These are phyloP conservation scores for Danio choprae DNA, from an alignment of 2,797 vertebrate genomes.

Conservation along the genomic window DNA sequence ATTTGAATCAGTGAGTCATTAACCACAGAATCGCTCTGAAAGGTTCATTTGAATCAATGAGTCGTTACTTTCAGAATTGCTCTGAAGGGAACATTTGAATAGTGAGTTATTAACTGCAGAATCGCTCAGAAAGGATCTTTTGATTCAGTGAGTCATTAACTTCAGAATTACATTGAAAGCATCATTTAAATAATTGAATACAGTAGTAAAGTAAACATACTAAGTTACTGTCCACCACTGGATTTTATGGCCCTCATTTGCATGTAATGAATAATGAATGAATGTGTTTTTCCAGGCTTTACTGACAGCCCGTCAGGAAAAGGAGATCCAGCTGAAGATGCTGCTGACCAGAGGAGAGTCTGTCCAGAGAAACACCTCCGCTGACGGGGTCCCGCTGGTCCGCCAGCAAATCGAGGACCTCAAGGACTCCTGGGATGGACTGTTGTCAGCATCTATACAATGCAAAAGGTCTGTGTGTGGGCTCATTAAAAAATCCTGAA, in stretches of 20 bases:
- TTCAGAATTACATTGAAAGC: too few species aligned
- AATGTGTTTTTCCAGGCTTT: conserved; percentile 77
- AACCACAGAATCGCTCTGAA: too few species aligned
- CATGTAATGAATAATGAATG: not conserved
- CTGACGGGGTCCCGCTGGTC: conserved; percentile 86
- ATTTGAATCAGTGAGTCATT: too few species aligned
- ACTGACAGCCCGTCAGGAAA: conserved; percentile 90
- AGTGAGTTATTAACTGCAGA: too few species aligned
- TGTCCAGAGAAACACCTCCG: conserved; percentile 92
- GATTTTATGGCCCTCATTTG: not conserved
- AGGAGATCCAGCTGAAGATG: conserved; percentile 97
- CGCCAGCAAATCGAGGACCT: conserved; percentile 90
- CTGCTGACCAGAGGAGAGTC: conserved; percentile 90
- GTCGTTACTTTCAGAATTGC: too few species aligned
- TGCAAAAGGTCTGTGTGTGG: conserved; percentile 89
- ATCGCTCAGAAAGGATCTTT: too few species aligned
- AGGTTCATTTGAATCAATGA: too few species aligned
- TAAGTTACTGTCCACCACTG: too few species aligned
- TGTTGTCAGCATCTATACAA: conserved; percentile 90
- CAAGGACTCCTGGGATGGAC: conserved; percentile 90
- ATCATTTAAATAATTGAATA: too few species aligned
- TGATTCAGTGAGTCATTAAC: too few species aligned
- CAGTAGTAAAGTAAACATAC: too few species aligned
- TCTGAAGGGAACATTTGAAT: too few species aligned
- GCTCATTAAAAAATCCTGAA: not conserved